Evolutionary conservation across 2,888 invertebrate species (phyloP).

Genomic region (Fabriciana adippe): DNA sequence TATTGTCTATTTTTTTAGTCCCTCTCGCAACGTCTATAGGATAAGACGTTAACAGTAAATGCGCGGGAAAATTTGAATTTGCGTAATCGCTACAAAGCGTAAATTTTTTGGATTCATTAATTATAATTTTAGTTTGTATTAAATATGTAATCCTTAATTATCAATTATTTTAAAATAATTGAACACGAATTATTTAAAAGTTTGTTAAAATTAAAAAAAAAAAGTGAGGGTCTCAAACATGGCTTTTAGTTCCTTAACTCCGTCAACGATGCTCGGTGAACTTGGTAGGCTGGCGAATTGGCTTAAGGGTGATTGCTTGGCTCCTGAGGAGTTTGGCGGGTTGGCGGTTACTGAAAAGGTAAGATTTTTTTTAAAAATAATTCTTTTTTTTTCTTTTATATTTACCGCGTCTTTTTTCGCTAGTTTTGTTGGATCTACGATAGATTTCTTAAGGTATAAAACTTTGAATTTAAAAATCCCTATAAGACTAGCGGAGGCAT

Average conservation of each 20-base stretch:
- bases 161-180: not conserved
- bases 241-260: constrained; percentile 70
- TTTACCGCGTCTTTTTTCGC: too few relatives aligned
- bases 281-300: constrained; percentile 71
- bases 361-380: constrained; percentile 44
- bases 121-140: too few relatives aligned
- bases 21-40: constrained; percentile 44
- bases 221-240: constrained; percentile 44
- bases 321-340: constrained; percentile 68
- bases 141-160: too few relatives aligned
- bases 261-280: constrained; percentile 73
- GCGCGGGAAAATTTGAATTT: constrained; percentile 33
- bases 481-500: too few relatives aligned
- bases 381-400: not conserved
- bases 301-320: constrained; percentile 72
- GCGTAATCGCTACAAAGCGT: constrained; percentile 4
- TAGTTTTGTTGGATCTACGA: too few relatives aligned
- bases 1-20: constrained; percentile 53
- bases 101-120: too few relatives aligned
- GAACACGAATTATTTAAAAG: not conserved
- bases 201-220: not conserved
- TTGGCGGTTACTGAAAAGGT: constrained; percentile 76
- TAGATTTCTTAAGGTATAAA: too few relatives aligned
- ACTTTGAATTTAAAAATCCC: too few relatives aligned
- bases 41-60: constrained; percentile 41